phyloP scores from a whole-genome alignment of 2,888 invertebrate genomes.

The Strigamia crassipes region DNA sequence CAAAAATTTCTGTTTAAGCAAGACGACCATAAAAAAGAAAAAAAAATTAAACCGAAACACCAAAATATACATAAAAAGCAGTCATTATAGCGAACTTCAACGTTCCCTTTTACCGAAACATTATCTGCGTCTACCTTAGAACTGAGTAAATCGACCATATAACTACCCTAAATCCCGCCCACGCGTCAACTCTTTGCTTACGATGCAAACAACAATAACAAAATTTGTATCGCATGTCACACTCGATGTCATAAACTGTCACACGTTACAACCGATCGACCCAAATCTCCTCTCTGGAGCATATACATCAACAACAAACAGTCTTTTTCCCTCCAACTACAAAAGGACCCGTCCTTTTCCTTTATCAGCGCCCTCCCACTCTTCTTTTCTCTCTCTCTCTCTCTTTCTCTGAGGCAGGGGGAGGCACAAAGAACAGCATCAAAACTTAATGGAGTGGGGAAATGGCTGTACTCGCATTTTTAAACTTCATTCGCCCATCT shows the following conservation, averaged over 20 bases:
- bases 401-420: background rate
- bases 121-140: background rate
- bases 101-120: background rate
- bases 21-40: too few relatives aligned
- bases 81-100: too few relatives aligned
- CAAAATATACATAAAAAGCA: too few relatives aligned
- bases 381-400: constrained; percentile 3
- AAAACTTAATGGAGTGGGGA: constrained; percentile 42
- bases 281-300: background rate
- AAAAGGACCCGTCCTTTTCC: constrained; percentile 35
- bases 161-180: background rate
- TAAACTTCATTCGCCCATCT: constrained; percentile 40
- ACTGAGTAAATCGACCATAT: background rate
- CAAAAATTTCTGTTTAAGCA: too few relatives aligned
- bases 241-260: constrained; percentile 28
- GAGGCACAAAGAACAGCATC: constrained; percentile 38
- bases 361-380: background rate
- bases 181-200: background rate
- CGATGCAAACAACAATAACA: constrained; percentile 23
- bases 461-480: constrained; percentile 40
- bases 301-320: background rate
- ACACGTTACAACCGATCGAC: constrained; percentile 26
- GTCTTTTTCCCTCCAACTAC: constrained; percentile 15
- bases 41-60: too few relatives aligned
- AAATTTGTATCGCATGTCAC: constrained; percentile 38